Percentiles rank a stretch among this genome's conserved stretches.
These are phyloP conservation scores for Gryon sp. DNA, from an alignment of 1,140 invertebrate genomes.

Conservation along the genomic window DNA sequence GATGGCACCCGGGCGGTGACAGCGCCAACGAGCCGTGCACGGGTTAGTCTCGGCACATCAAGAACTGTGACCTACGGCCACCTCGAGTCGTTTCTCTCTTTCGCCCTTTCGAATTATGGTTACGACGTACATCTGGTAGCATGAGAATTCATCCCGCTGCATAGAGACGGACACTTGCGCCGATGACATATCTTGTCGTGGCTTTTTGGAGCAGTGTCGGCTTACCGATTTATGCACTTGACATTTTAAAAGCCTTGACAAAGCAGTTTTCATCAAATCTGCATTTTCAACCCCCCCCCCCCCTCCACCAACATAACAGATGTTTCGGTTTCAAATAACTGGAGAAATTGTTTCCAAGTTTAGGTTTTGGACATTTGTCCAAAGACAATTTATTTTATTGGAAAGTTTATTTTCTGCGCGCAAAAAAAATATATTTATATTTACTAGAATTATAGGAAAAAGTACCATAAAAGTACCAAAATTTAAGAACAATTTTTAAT, in stretches of 20 bases:
- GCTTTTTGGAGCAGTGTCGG: slow-evolving; percentile 47
- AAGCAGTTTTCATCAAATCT: slow-evolving; percentile 47
- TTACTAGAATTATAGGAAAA: too few species aligned
- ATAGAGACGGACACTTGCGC: slow-evolving; percentile 21
- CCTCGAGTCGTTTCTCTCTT: slow-evolving; percentile 46
- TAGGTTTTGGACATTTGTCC: too few species aligned
- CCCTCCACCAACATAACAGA: slow-evolving; percentile 18
- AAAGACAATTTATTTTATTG: too few species aligned
- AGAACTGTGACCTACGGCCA: slow-evolving; percentile 67
- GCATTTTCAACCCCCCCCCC: slow-evolving; percentile 11
- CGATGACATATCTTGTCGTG: slow-evolving; percentile 50
- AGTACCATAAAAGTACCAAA: too few species aligned
- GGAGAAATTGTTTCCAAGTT: not conserved
- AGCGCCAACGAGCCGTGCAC: slow-evolving; percentile 78
- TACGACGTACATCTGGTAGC: slow-evolving; percentile 59
- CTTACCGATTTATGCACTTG: slow-evolving; percentile 49
- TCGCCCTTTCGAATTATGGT: slow-evolving; percentile 60
- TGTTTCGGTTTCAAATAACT: slow-evolving; percentile 27
- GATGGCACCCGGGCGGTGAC: slow-evolving; percentile 74
- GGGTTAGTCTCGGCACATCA: slow-evolving; percentile 78
- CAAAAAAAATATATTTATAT: too few species aligned
- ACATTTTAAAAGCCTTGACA: slow-evolving; percentile 54
- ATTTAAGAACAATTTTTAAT: too few species aligned
- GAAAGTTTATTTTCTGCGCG: too few species aligned
- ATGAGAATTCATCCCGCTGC: slow-evolving; percentile 28